phyloP scores from a whole-genome alignment of 2,797 vertebrate genomes.

The Amblyraja radiata region DNA sequence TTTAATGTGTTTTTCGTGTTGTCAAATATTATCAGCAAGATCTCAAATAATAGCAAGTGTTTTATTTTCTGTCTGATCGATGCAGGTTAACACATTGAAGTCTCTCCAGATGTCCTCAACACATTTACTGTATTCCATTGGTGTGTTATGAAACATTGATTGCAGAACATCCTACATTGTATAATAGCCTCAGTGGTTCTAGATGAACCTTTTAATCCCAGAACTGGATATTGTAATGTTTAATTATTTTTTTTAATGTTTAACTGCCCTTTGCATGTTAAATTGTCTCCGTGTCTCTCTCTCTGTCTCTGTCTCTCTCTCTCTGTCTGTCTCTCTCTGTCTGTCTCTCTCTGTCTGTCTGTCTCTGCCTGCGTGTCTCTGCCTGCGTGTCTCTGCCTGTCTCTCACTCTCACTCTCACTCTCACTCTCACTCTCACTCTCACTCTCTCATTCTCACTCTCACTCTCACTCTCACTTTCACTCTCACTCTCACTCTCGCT shows the following conservation, averaged over 20 bases:
- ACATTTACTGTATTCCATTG: not conserved
- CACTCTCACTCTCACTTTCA: constrained; percentile 48
- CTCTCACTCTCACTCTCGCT: constrained; percentile 49
- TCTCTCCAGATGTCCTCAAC: not conserved
- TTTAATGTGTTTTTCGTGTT: not conserved
- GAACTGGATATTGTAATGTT: not conserved
- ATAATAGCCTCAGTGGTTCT: not conserved
- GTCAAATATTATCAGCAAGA: not conserved
- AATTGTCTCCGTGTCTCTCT: constrained; percentile 44
- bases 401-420: too few species aligned
- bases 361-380: not conserved
- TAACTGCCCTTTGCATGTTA: constrained; percentile 50
- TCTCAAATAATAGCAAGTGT: not conserved
- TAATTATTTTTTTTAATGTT: constrained; percentile 39
- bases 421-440: too few species aligned
- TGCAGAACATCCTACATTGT: not conserved
- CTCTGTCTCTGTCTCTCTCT: constrained; percentile 42
- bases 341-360: too few species aligned
- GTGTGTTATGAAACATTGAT: not conserved
- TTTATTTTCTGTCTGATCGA: not conserved
- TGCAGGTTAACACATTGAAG: not conserved
- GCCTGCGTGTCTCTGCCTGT: too few species aligned
- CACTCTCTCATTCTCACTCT: constrained; percentile 33
- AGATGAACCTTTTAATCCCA: not conserved
- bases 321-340: too few species aligned